Conservation (phyloP, 2,888 invertebrate species). For the Nemotelus nigrinus region DNA sequence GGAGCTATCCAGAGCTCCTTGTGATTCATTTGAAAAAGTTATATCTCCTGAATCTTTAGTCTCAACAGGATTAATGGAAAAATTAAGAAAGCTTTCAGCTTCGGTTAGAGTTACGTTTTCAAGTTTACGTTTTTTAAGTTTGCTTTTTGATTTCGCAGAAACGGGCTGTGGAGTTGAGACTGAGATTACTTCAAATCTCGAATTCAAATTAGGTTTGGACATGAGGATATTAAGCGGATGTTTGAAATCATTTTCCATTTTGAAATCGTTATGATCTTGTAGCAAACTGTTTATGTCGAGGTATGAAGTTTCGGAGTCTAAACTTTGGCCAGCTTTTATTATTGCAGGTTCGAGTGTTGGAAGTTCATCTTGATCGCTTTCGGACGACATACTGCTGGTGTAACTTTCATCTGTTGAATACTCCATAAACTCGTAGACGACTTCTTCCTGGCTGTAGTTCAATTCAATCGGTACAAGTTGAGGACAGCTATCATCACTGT, state of each 20-base stretch:
- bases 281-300: too few relatives aligned
- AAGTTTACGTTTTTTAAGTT: too few relatives aligned
- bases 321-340: background rate
- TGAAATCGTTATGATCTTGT: too few relatives aligned
- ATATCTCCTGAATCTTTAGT: too few relatives aligned
- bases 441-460: background rate
- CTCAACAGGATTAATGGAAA: too few relatives aligned
- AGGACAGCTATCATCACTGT: constrained; percentile 52
- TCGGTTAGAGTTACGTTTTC: too few relatives aligned
- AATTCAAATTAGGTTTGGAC: background rate
- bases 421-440: background rate
- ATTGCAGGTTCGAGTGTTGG: background rate
- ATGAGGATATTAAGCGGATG: background rate
- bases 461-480: constrained; percentile 46
- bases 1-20: too few relatives aligned
- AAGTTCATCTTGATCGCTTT: background rate
- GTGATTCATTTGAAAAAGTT: too few relatives aligned
- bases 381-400: background rate
- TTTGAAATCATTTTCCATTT: background rate
- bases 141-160: background rate
- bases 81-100: too few relatives aligned
- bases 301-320: too few relatives aligned
- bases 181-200: background rate
- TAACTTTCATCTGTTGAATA: background rate
- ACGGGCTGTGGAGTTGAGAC: background rate